phyloP scores from a whole-genome alignment of 1,140 invertebrate genomes.

The Calephelis nemesis region DNA sequence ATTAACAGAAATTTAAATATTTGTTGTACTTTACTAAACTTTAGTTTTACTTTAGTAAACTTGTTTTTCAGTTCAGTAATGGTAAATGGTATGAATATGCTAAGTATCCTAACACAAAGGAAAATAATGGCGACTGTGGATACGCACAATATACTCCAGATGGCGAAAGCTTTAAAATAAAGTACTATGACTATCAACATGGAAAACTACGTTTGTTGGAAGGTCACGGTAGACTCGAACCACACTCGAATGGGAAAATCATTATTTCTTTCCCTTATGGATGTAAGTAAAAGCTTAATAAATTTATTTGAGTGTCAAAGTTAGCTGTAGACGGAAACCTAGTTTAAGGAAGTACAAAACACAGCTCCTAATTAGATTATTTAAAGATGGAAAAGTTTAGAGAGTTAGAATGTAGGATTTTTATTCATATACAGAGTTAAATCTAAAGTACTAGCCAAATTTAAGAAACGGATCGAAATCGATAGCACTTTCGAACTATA shows the following conservation, averaged over 20 bases:
- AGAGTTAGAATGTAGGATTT: too few relatives aligned
- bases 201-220: conserved; percentile 44
- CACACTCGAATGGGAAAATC: conserved; percentile 46
- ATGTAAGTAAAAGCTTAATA: conserved; percentile 21
- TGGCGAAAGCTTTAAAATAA: conserved; percentile 47
- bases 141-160: conserved; percentile 48
- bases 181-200: conserved; percentile 46
- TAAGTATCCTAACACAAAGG: conserved; percentile 40
- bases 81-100: conserved; percentile 59
- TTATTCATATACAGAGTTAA: too few relatives aligned
- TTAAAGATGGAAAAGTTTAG: too few relatives aligned
- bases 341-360: too few relatives aligned
- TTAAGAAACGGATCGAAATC: too few relatives aligned
- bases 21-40: too few relatives aligned
- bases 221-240: conserved; percentile 42
- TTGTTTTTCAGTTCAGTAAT: conserved; percentile 41
- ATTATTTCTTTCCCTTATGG: conserved; percentile 42
- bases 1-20: too few relatives aligned
- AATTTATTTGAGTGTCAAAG: too few relatives aligned
- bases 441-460: too few relatives aligned
- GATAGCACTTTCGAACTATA: too few relatives aligned
- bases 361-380: too few relatives aligned
- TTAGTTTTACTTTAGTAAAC: not conserved
- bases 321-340: too few relatives aligned
- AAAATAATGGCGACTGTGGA: conserved; percentile 43